A percentile compares a stretch with the other conserved stretches of the same genome.
These are phyloP conservation scores for Xiphydria camelus DNA, from an alignment of 2,888 invertebrate species.

Conservation along the genomic window DNA sequence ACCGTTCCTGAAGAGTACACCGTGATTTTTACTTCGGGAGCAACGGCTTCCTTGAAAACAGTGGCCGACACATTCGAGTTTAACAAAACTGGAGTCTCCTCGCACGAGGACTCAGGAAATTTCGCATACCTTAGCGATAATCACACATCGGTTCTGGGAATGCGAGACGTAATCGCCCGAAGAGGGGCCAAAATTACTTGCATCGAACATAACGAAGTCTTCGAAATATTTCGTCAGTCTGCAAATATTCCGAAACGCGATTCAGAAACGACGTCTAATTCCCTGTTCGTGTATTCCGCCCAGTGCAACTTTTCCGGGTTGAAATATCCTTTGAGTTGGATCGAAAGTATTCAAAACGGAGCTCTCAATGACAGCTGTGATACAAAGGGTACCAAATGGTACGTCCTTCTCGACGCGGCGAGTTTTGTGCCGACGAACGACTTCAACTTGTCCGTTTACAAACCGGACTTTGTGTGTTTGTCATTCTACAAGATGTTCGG, in stretches of 20 bases:
- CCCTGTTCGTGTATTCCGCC: constrained; percentile 84
- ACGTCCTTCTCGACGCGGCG: constrained; percentile 85
- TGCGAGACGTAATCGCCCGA: constrained; percentile 75
- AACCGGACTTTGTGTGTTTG: constrained; percentile 87
- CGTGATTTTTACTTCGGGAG: constrained; percentile 91
- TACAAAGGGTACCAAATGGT: constrained; percentile 65
- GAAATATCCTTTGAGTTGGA: constrained; percentile 82
- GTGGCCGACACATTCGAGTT: constrained; percentile 82
- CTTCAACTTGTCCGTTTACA: constrained; percentile 71
- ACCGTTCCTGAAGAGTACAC: constrained; percentile 79
- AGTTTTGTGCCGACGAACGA: constrained; percentile 75
- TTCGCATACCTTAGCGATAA: constrained; percentile 87
- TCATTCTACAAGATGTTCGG: constrained; percentile 98
- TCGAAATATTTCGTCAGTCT: constrained; percentile 53
- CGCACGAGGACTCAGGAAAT: constrained; percentile 58
- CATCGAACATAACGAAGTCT: constrained; percentile 64
- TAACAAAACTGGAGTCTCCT: constrained; percentile 18
- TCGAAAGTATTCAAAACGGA: constrained; percentile 67
- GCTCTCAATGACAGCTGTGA: constrained; percentile 58
- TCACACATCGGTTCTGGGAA: constrained; percentile 94
- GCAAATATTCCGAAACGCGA: constrained; percentile 40
- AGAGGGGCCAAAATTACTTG: constrained; percentile 63
- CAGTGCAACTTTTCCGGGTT: constrained; percentile 94
- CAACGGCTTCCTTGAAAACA: constrained; percentile 84
- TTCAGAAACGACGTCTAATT: constrained; percentile 50